Evolutionary conservation across 2,113 vertebrate species (phyloP), one percentile per base, ranked within the genome.

Genomic region (Pungitius pungitius): DNA sequence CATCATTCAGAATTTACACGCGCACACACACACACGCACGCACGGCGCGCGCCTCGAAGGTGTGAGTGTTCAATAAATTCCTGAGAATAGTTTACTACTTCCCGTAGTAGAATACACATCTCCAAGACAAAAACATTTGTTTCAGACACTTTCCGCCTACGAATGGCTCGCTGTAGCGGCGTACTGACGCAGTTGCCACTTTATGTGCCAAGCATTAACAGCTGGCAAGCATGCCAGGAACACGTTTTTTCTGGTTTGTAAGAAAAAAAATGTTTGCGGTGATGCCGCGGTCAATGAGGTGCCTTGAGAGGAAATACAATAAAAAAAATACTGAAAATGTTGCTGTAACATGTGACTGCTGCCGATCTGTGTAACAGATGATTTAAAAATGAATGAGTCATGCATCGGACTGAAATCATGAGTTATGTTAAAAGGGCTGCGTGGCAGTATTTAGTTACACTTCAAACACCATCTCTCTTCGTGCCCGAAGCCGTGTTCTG

Each of bases 171-270:
- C 8, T 56, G 45, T 37, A 17, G 60, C 47, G 8, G 2, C 3
- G 45, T 27, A 57, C 52, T 55, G 47, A 59, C 11, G 45, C 47
- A 62, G 11, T 11, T 70, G 14, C 27, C 40, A 13, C 45, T 57
- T 55, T 49, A 55, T 54, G 63, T 24, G 40, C 30, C 22, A 65
- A 26, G n/a, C 69, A 33, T 42, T 73, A 42, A 49, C 67, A 75
- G 74, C 74, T 80, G 70, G 47, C 35, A 37, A 59, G 24, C 47
- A 37, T 3, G 33, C 26, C 18, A 81, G 61, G 72, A 65, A 64
- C 42, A 45, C 42, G 69, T 70, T 77, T 75, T 49, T 15, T 18
- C 56, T 71, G 65, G 61, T 82, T 85, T 61, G 54, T 58, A 78
- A 80, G 69, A 40, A 75, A 74, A 66, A 40, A 24, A 78, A 52